phyloP scores from a whole-genome alignment of 1,140 invertebrate genomes.

The Rhynchophorus ferrugineus region DNA sequence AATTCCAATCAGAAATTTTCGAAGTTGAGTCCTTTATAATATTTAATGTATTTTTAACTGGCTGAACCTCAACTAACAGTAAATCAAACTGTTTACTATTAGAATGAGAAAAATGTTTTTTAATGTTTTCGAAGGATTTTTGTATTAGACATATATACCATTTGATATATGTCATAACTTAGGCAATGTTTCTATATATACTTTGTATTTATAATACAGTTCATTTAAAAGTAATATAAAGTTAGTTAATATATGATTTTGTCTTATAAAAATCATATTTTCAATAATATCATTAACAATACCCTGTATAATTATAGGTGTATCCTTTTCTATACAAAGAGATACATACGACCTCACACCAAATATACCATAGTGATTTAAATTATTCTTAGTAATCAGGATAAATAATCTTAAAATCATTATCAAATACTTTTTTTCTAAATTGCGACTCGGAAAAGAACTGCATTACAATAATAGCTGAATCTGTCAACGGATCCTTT shows the following conservation, averaged over 20 bases:
- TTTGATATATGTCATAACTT: not conserved
- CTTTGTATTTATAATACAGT: slow-evolving; percentile 21
- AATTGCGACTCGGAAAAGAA: slow-evolving; percentile 28
- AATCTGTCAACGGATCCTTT: slow-evolving; percentile 12
- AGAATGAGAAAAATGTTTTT: slow-evolving; percentile 1
- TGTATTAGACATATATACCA: slow-evolving; percentile 1
- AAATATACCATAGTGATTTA: slow-evolving; percentile 24
- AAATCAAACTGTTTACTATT: slow-evolving; percentile 13
- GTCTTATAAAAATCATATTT: slow-evolving; percentile 15
- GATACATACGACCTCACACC: slow-evolving; percentile 19
- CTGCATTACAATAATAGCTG: slow-evolving; percentile 19
- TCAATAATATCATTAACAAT: slow-evolving; percentile 15
- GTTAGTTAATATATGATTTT: slow-evolving; percentile 20
- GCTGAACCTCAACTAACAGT: slow-evolving; percentile 13
- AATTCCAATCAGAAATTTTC: slow-evolving; percentile 1
- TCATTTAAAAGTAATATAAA: slow-evolving; percentile 19
- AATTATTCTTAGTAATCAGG: slow-evolving; percentile 18
- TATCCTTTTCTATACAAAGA: slow-evolving; percentile 15
- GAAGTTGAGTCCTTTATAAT: not conserved
- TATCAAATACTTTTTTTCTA: slow-evolving; percentile 5
- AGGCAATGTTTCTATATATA: not conserved
- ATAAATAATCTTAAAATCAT: slow-evolving; percentile 14
- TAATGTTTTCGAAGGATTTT: not conserved
- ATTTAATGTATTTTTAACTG: not conserved
- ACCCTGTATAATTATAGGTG: slow-evolving; percentile 13